These are phyloP conservation scores for Apus apus DNA, from an alignment of 2,113 vertebrate species.

Conservation along the genomic window DNA sequence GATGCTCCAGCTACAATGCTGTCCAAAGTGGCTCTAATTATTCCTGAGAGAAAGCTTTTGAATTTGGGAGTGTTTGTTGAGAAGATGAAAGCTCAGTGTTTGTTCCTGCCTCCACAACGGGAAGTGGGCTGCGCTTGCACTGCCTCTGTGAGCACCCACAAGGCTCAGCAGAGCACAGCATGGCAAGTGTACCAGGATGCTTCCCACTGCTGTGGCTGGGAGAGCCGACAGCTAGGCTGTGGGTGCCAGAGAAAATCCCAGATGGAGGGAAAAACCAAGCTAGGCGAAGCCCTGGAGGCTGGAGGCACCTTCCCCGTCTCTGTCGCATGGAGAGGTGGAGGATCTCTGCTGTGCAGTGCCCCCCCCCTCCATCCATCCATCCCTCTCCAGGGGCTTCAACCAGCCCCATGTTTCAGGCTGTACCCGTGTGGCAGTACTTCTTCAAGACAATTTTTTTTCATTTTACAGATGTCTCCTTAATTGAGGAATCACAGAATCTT, in stretches of 20 bases:
- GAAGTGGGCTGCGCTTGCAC: rapidly evolving
- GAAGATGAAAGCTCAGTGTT: not conserved
- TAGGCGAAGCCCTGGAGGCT: not conserved
- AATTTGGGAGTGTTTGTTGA: not conserved
- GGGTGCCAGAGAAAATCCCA: rapidly evolving
- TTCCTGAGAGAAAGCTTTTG: slow-evolving; percentile 18
- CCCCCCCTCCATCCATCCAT: not conserved
- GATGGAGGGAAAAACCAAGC: not conserved
- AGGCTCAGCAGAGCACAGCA: not conserved
- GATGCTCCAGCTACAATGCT: not conserved
- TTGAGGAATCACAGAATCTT: not conserved
- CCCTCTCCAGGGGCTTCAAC: not conserved
- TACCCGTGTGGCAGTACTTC: not conserved
- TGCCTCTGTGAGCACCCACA: not conserved
- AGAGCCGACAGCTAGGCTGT: not conserved
- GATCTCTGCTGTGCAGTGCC: not conserved
- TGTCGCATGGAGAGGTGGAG: not conserved
- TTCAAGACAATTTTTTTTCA: not conserved
- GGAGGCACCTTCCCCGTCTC: not conserved
- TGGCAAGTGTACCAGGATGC: not conserved
- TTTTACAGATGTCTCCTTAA: not conserved
- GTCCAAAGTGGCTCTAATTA: not conserved
- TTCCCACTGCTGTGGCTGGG: rapidly evolving
- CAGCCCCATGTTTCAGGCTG: rapidly evolving
- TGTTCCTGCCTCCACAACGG: not conserved